A percentile compares a stretch with the other conserved stretches of the same genome.
These are phyloP conservation scores for Shinisaurus crocodilurus DNA, from an alignment of 2,113 vertebrate genomes.

Conservation along the genomic window DNA sequence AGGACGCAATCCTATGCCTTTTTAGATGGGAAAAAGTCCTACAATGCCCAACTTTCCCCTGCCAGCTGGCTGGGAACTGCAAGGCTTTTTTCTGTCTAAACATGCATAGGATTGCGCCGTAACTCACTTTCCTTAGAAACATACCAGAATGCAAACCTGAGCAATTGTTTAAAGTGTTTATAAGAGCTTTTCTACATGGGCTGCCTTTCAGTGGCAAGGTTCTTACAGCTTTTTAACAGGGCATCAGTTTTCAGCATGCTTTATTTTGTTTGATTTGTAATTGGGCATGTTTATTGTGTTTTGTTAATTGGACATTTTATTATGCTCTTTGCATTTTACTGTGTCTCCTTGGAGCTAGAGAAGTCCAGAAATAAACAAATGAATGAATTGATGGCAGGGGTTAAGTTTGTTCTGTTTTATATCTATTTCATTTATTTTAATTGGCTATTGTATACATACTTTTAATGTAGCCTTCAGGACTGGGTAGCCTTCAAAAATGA, in stretches of 20 bases:
- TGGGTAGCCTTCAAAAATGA: not conserved
- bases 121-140: not conserved
- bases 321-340: slow-evolving; percentile 11
- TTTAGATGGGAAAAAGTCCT: no score
- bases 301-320: slow-evolving; percentile 29
- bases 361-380: slow-evolving; percentile 28
- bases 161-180: not conserved
- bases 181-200: not conserved
- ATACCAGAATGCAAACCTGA: not conserved
- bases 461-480: not conserved
- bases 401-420: slow-evolving; percentile 12
- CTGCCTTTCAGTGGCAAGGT: not conserved
- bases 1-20: no score
- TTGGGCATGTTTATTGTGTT: slow-evolving; percentile 20
- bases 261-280: slow-evolving; percentile 22
- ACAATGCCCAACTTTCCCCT: no score
- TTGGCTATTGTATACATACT: not conserved
- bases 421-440: slow-evolving; percentile 22
- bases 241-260: not conserved
- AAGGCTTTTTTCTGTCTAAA: no score
- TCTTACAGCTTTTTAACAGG: not conserved
- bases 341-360: slow-evolving; percentile 2
- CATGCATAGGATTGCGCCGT: no score
- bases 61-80: no score
- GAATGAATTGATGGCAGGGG: not conserved